Evolutionary conservation across 1,140 invertebrate genomes (phyloP), one percentile per base, ranked within the genome.

Genomic region (Tetragnatha versicolor): DNA sequence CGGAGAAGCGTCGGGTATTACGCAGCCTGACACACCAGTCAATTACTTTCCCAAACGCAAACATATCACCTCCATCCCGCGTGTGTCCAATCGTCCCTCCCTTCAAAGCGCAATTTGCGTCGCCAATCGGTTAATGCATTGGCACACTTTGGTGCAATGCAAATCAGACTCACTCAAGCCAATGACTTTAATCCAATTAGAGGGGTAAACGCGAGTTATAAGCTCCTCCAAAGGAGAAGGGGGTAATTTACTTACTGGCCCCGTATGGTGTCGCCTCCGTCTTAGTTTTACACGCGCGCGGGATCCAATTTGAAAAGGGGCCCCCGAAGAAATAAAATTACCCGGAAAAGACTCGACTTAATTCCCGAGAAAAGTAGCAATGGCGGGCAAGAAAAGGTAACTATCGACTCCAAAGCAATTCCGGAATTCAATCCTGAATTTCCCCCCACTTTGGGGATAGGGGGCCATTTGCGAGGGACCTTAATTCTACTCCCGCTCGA

Each of bases 401-500:
- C n/a, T 33, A 58, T 31, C 27, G 35, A 58, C 20, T 22, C 55
- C 6, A 58, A 33, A 31, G 3, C 29, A 2, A 5, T 14, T 9
- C 55, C 17, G 17, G 17, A 58, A 58, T 33, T 58, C 55, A 27
- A 33, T 58, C 55, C 31, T 58, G 35, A n/a, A 22, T n/a, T 3
- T 17, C 14, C 61, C 20, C 5, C 25, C 42, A 61, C 63, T 47
- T 66, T 17, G 39, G 63, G 63, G 39, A 66, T 37, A 53, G 68
- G 35, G 47, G 27, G 47, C 47, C 47, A 53, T 70, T 70, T 68
- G 12, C 27, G 20, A 35, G 49, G 47, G 58, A 45, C 63, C 72
- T 75, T 75, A 75, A 75, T 75, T 63, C 72, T 29, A 58, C 49
- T 49, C 39, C 25, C 17, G 69, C 51, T 31, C 39, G n/a, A 37